Conservation (phyloP, 2,888 invertebrate species). For the Nomada lathburiana region DNA sequence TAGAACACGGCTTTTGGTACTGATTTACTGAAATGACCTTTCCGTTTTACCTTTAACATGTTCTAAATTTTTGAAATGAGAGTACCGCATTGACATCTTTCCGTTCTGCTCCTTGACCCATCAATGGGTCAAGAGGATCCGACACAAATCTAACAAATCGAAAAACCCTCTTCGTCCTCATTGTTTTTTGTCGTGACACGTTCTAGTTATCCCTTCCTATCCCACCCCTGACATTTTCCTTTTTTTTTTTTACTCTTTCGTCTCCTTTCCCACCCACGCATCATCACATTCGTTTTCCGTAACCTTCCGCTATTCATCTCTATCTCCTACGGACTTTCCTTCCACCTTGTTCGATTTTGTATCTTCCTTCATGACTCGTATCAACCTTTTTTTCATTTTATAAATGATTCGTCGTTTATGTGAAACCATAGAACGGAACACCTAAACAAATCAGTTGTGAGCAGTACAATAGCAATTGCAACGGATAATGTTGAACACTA, state of each 20-base stretch:
- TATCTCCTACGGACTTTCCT: slow-evolving; percentile 3
- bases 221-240: slow-evolving; percentile 12
- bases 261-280: slow-evolving; percentile 17
- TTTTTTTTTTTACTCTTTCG: slow-evolving; percentile 6
- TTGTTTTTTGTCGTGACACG: slow-evolving; percentile 51
- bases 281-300: slow-evolving; percentile 41
- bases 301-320: slow-evolving; percentile 41
- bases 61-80: slow-evolving; percentile 7
- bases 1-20: neutral
- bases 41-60: neutral
- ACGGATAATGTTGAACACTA: neutral
- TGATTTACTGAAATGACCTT: neutral
- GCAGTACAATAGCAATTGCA: neutral
- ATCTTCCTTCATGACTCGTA: neutral
- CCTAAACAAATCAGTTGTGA: slow-evolving; percentile 33
- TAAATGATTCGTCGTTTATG: slow-evolving; percentile 9
- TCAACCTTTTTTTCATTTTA: slow-evolving; percentile 13
- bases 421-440: slow-evolving; percentile 5
- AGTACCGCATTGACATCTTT: slow-evolving; percentile 43
- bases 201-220: slow-evolving; percentile 51
- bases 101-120: slow-evolving; percentile 45
- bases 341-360: slow-evolving; percentile 7
- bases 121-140: slow-evolving; percentile 58
- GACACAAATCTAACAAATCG: slow-evolving; percentile 61
- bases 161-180: slow-evolving; percentile 54